Evolutionary conservation across 2,797 vertebrate genomes (phyloP).

Genomic region (Hipposideros larvatus): DNA sequence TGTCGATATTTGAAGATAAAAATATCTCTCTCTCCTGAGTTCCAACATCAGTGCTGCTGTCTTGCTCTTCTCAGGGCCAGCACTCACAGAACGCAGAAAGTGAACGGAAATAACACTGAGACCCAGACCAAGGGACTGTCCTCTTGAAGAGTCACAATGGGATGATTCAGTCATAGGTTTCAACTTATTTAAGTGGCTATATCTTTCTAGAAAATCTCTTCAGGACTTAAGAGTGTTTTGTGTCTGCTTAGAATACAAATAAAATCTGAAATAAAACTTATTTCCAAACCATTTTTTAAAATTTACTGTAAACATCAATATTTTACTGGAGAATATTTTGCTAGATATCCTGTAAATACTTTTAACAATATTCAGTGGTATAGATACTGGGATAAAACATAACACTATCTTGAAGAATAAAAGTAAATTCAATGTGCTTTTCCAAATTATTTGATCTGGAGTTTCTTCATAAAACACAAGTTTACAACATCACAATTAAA

Average conservation of each 20-base stretch:
- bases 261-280: slow-evolving; percentile 49
- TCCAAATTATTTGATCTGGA: slow-evolving; percentile 46
- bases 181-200: slow-evolving; percentile 26
- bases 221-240: background rate
- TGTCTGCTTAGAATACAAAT: background rate
- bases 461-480: slow-evolving; percentile 51
- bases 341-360: background rate
- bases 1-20: slow-evolving; percentile 67
- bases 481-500: background rate
- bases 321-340: slow-evolving; percentile 33
- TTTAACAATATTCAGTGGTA: slow-evolving; percentile 18
- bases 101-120: background rate
- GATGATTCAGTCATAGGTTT: slow-evolving; percentile 35
- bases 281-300: slow-evolving; percentile 60
- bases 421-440: background rate
- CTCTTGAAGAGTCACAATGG: background rate
- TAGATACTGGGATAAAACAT: background rate
- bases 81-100: background rate
- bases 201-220: slow-evolving; percentile 22
- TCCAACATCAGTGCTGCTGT: background rate
- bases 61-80: background rate
- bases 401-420: background rate
- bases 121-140: background rate
- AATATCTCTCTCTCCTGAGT: background rate
- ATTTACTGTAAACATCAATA: slow-evolving; percentile 17